These are phyloP conservation scores for Brienomyrus brachyistius DNA, from an alignment of 2,113 vertebrate species.

Conservation along the genomic window DNA sequence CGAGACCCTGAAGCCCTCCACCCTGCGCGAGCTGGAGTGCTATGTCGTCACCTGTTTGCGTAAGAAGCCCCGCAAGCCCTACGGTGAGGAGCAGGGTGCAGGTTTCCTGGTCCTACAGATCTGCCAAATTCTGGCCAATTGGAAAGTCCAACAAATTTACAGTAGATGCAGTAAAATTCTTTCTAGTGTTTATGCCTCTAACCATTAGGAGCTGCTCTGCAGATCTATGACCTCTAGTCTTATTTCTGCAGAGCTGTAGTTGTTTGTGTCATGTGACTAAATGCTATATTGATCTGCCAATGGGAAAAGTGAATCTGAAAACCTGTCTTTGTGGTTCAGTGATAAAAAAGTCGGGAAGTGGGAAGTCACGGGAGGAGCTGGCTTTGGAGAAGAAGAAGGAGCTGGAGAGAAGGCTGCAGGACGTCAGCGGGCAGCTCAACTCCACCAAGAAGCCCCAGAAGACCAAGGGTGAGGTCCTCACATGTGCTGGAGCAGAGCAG, in stretches of 20 bases:
- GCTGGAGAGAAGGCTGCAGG: conserved; percentile 82
- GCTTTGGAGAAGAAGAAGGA: conserved; percentile 85
- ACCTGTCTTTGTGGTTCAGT: conserved; percentile 36
- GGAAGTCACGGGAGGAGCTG: conserved; percentile 86
- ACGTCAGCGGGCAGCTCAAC: conserved; percentile 88
- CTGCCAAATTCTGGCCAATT: neutral
- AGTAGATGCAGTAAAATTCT: neutral
- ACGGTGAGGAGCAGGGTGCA: conserved; percentile 48
- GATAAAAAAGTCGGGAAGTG: conserved; percentile 66
- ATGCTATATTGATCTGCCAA: neutral
- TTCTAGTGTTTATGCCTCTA: too few species aligned
- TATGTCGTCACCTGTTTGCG: conserved; percentile 85
- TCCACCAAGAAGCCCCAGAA: conserved; percentile 84
- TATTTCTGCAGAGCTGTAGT: neutral
- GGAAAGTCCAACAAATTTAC: neutral
- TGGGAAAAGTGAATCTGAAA: neutral
- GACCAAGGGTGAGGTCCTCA: conserved; percentile 66
- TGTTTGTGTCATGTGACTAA: neutral
- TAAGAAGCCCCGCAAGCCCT: conserved; percentile 83
- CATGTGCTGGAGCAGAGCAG: neutral
- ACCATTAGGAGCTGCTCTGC: too few species aligned
- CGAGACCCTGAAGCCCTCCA: conserved; percentile 87
- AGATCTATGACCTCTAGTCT: neutral
- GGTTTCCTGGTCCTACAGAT: neutral
- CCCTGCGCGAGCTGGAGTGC: conserved; percentile 81